Conservation (phyloP, 2,113 vertebrate species). For the Passerina amoena region DNA sequence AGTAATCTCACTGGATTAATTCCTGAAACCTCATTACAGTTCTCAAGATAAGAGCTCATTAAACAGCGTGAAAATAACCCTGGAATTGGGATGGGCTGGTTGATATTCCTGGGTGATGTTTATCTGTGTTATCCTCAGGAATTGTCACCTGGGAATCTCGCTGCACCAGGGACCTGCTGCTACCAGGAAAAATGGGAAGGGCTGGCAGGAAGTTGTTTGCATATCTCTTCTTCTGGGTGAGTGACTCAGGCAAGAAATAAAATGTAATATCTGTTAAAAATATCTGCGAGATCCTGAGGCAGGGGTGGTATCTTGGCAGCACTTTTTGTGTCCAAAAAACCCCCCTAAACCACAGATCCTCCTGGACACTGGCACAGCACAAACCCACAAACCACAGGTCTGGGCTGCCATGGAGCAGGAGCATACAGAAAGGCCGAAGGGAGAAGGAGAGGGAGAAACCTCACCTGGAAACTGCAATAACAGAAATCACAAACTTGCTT, state of each 20-base stretch:
- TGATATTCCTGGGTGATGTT: neutral
- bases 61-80: conserved; percentile 16
- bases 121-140: neutral
- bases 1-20: neutral
- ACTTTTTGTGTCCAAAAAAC: neutral
- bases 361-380: neutral
- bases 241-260: conserved; percentile 11
- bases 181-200: neutral
- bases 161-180: neutral
- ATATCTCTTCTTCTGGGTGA: neutral
- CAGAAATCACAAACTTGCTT: neutral
- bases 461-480: neutral
- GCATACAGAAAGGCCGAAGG: neutral
- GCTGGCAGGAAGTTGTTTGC: neutral
- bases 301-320: neutral
- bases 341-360: neutral
- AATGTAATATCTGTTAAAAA: neutral
- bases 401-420: neutral
- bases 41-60: conserved; percentile 36
- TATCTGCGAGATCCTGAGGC: neutral
- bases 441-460: neutral
- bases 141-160: neutral
- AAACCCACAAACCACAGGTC: neutral
- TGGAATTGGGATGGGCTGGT: neutral
- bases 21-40: neutral